phyloP scores from a whole-genome alignment of 2,888 invertebrate species.

The Dendrolimus pini region DNA sequence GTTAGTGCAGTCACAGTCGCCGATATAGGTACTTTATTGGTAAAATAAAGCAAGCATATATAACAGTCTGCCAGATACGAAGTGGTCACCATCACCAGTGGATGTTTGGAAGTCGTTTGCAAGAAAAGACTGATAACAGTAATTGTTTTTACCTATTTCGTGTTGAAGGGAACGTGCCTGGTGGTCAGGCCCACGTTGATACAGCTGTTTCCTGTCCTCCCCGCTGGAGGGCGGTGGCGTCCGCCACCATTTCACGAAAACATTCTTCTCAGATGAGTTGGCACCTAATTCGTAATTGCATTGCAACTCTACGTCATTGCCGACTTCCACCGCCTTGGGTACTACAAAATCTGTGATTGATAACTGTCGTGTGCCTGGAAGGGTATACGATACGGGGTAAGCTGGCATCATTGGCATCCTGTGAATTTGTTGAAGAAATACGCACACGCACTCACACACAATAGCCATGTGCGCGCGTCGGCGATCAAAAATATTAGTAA shows the following conservation, averaged over 20 bases:
- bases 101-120: too few relatives aligned
- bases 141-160: slow-evolving; percentile 31
- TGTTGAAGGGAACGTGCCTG: slow-evolving; percentile 21
- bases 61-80: too few relatives aligned
- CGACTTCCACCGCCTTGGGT: slow-evolving; percentile 36
- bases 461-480: too few relatives aligned
- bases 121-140: too few relatives aligned
- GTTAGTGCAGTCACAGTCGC: too few relatives aligned
- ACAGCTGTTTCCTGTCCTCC: slow-evolving; percentile 33
- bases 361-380: slow-evolving; percentile 49
- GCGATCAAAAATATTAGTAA: too few relatives aligned
- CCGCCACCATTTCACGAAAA: slow-evolving; percentile 61
- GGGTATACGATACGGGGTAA: background rate
- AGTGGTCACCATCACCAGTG: too few relatives aligned
- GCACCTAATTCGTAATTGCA: slow-evolving; percentile 33
- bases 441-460: too few relatives aligned
- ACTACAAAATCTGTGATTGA: slow-evolving; percentile 51
- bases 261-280: slow-evolving; percentile 22
- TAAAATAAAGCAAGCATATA: too few relatives aligned
- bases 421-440: too few relatives aligned
- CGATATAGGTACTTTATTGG: too few relatives aligned
- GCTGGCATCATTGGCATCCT: too few relatives aligned
- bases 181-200: slow-evolving; percentile 39
- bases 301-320: slow-evolving; percentile 35
- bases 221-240: slow-evolving; percentile 27